Base-by-base conservation (phyloP, 2,113 vertebrate genomes). In the Microcebus griseorufus region DNA sequence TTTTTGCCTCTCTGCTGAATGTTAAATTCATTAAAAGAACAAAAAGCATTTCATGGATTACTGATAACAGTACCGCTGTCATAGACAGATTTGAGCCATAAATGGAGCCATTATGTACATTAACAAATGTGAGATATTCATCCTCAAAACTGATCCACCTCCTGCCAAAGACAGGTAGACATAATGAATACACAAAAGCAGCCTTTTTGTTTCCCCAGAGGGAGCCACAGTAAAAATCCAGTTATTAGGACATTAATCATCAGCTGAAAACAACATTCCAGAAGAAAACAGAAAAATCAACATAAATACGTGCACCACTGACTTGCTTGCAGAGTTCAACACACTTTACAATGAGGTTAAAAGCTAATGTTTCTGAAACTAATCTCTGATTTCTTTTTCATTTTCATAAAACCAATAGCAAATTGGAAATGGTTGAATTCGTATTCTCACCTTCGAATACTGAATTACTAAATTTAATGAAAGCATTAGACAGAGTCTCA, bases 181-280 rank as follows among this genome's bases (percentile, higher is more conserved):
- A 62, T 58, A 95, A 96, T 97, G 91, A 97, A 97, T 97, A 95
- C 80, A 97, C 93, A 97, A 97, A 97, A 96, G 93, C 86, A 69
- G 80, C 81, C 83, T 96, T 95, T 51, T 94, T 87, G 73, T 80
- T 64, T 12, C 60, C 62, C 25, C 60, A 27, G 67, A 67, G 80
- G n/a, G 65, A 97, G 75, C 76, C 62, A 76, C 70, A 73, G 62
- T 93, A 73, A 89, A 89, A 87, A 96, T 75, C 76, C 91, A 84
- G 87, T 96, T 97, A 98, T 97, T 97, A 90, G 97, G 89, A 92
- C 92, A 95, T 97, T 97, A 94, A 96, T 98, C 98, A 97, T 94
- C 70, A 72, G 53, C 69, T 64, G 65, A 83, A 97, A 98, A 95
- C 62, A 96, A 18, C 83, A 58, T 94, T 97, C 58, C 65, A 25